A percentile compares a stretch with the other conserved stretches of the same genome.
These are phyloP conservation scores for Scartelaos histophorus DNA, from an alignment of 2,113 vertebrate species.

Conservation along the genomic window DNA sequence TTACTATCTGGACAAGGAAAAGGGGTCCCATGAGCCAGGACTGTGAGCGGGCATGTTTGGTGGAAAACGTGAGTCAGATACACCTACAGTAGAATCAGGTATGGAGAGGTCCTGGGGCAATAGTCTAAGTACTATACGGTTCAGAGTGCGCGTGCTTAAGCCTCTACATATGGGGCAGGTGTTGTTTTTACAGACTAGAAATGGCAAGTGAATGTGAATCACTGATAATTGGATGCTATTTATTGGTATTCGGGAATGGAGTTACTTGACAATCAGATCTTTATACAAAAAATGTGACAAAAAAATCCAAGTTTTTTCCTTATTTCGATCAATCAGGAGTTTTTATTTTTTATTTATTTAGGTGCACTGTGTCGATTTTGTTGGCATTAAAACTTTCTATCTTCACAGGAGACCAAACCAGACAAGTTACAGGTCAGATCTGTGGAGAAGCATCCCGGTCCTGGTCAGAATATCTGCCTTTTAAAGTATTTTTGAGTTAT, in stretches of 20 bases:
- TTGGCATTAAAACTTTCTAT: too few species aligned
- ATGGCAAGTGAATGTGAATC: conserved; percentile 1
- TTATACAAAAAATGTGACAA: background rate
- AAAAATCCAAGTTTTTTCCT: too few species aligned
- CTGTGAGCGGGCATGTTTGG: conserved; percentile 37
- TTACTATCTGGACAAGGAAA: conserved; percentile 41
- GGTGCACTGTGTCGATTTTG: too few species aligned
- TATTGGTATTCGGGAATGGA: background rate
- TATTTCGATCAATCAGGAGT: too few species aligned
- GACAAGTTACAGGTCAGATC: too few species aligned
- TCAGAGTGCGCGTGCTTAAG: background rate
- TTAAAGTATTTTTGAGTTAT: too few species aligned
- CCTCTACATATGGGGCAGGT: conserved; percentile 9
- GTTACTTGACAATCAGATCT: background rate
- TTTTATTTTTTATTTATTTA: too few species aligned
- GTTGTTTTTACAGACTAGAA: background rate
- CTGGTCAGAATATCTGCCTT: too few species aligned
- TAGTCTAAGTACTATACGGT: too few species aligned
- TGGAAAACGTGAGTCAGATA: conserved; percentile 62
- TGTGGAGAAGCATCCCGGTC: too few species aligned
- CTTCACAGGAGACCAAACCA: too few species aligned
- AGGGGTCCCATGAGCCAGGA: conserved; percentile 25
- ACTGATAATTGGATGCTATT: background rate
- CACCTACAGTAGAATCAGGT: conserved; percentile 26
- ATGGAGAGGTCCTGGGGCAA: background rate